Conservation (phyloP, 2,888 invertebrate genomes). For the Drosophila koepferae region DNA sequence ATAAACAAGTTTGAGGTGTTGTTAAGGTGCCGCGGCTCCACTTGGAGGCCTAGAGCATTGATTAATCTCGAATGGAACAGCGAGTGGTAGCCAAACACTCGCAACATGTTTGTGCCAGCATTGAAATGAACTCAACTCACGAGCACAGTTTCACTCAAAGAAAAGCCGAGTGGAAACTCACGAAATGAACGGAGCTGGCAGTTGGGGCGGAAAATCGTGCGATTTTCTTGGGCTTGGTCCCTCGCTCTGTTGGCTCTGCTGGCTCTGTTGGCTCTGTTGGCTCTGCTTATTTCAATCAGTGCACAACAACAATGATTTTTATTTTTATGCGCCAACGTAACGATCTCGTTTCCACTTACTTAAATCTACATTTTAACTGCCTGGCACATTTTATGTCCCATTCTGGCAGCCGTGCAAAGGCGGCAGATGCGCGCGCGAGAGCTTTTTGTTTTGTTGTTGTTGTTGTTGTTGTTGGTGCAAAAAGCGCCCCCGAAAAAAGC, state of each 20-base stretch:
- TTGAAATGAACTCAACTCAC: slow-evolving; percentile 43
- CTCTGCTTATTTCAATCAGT: slow-evolving; percentile 84
- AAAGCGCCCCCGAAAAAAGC: slow-evolving; percentile 52
- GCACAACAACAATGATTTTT: slow-evolving; percentile 84
- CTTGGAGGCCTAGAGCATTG: slow-evolving; percentile 41
- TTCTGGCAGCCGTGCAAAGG: slow-evolving; percentile 80
- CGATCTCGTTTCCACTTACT: slow-evolving; percentile 86
- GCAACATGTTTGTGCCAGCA: slow-evolving; percentile 66
- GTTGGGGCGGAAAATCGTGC: slow-evolving; percentile 49
- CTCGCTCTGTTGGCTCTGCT: slow-evolving; percentile 13
- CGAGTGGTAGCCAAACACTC: slow-evolving; percentile 16
- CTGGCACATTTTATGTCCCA: slow-evolving; percentile 85
- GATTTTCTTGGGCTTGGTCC: slow-evolving; percentile 50
- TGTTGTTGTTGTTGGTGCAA: slow-evolving; percentile 15
- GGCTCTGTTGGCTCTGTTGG: slow-evolving; percentile 29
- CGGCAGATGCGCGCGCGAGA: slow-evolving; percentile 70
- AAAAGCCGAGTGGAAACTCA: slow-evolving; percentile 60
- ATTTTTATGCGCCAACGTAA: slow-evolving; percentile 85
- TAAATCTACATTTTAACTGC: slow-evolving; percentile 85
- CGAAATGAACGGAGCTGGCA: slow-evolving; percentile 54
- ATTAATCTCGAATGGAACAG: slow-evolving; percentile 53
- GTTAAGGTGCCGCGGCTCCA: slow-evolving; percentile 48
- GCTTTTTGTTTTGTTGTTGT: slow-evolving; percentile 33
- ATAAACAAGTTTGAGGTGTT: slow-evolving; percentile 78
- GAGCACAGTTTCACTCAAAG: slow-evolving; percentile 65